Percentiles rank a stretch among this genome's conserved stretches.
Evolutionary conservation across 2,888 invertebrate genomes (phyloP).

Genomic region (Anaspis maculata): DNA sequence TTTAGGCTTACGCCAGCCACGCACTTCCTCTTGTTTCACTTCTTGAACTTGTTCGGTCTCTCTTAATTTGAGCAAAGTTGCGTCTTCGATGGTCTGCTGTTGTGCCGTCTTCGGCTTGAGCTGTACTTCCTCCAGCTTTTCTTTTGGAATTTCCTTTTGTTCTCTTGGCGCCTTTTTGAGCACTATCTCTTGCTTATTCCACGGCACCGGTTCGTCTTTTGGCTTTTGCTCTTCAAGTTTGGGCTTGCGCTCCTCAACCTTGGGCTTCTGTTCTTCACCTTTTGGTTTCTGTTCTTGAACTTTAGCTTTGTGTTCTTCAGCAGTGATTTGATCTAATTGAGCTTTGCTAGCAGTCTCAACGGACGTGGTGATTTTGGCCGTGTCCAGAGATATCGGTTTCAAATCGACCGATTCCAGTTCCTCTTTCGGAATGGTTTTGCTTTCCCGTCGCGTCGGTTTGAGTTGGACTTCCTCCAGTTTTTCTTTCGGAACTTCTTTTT

Average conservation of each 20-base stretch:
- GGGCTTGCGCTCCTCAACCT: constrained; percentile 33
- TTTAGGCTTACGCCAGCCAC: constrained; percentile 6
- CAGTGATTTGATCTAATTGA: constrained; percentile 15
- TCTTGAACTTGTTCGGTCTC: not conserved
- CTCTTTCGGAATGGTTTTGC: constrained; percentile 26
- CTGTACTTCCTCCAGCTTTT: constrained; percentile 23
- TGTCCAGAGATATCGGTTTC: constrained; percentile 20
- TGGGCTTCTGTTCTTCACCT: constrained; percentile 10
- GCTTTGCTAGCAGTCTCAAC: constrained; percentile 1
- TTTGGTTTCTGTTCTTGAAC: constrained; percentile 1
- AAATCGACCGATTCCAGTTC: constrained; percentile 22
- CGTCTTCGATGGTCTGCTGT: not conserved
- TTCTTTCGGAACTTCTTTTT: constrained; percentile 14
- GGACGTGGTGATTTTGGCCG: constrained; percentile 7
- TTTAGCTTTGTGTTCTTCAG: too few relatives aligned
- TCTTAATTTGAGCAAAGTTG: too few relatives aligned
- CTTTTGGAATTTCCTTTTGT: constrained; percentile 13
- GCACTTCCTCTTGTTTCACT: not conserved
- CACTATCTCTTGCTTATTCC: constrained; percentile 11
- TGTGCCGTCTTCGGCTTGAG: constrained; percentile 14
- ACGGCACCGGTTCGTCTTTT: constrained; percentile 12
- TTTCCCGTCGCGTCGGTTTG: constrained; percentile 17
- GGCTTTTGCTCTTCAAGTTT: constrained; percentile 5
- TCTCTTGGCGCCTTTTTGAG: constrained; percentile 9
- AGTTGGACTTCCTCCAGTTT: constrained; percentile 15